Percentiles rank a stretch among this genome's conserved stretches.
These are phyloP conservation scores for Arrhamphus sclerolepis DNA, from an alignment of 2,797 vertebrate genomes.

Conservation along the genomic window DNA sequence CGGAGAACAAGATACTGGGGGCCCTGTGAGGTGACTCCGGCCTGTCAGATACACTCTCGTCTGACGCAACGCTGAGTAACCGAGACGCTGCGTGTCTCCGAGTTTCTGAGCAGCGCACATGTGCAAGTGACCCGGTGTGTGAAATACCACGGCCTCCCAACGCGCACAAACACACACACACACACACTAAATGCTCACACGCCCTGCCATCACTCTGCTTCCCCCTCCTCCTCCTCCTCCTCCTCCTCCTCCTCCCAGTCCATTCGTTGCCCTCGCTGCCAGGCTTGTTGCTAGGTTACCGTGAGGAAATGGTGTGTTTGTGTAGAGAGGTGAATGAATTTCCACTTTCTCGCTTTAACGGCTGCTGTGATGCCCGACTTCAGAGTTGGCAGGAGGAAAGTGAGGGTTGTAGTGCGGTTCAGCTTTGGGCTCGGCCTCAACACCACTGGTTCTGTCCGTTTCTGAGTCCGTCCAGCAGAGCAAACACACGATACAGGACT, in stretches of 20 bases:
- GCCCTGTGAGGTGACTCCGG: slow-evolving; percentile 32
- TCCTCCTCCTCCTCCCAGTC: slow-evolving; percentile 55
- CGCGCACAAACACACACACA: slow-evolving; percentile 27
- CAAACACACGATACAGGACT: too few species aligned
- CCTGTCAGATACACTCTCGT: slow-evolving; percentile 49
- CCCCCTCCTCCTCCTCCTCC: slow-evolving; percentile 43
- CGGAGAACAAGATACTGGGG: slow-evolving; percentile 24
- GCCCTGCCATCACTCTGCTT: slow-evolving; percentile 42
- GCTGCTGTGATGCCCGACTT: slow-evolving; percentile 48
- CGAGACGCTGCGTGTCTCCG: slow-evolving; percentile 26
- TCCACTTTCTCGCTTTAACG: slow-evolving; percentile 50
- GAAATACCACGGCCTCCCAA: slow-evolving; percentile 59
- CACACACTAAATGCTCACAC: too few species aligned
- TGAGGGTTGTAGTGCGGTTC: neutral
- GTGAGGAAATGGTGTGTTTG: slow-evolving; percentile 59
- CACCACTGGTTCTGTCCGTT: too few species aligned
- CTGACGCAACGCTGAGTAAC: slow-evolving; percentile 73
- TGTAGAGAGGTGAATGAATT: slow-evolving; percentile 42
- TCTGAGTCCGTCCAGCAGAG: too few species aligned
- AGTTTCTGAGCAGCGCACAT: slow-evolving; percentile 41
- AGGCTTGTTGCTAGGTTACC: slow-evolving; percentile 81
- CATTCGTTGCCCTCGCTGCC: slow-evolving; percentile 57
- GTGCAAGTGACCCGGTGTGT: slow-evolving; percentile 70
- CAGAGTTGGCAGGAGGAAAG: slow-evolving; percentile 17
- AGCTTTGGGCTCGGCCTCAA: too few species aligned